Evolutionary conservation across 1,140 invertebrate species (phyloP).

Genomic region (Drosophila santomea): DNA sequence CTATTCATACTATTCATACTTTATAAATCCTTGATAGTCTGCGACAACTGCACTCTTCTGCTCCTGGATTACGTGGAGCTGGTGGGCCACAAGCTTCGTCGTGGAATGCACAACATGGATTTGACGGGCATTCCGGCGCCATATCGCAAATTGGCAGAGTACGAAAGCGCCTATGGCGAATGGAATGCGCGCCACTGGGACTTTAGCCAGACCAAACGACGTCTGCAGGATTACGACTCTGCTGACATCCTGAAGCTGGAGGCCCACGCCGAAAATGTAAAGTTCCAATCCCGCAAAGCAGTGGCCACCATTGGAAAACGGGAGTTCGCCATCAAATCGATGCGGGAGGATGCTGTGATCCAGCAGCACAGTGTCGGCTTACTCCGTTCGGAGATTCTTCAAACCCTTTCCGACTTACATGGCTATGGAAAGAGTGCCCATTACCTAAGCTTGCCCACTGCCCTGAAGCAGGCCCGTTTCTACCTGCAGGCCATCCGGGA

Average conservation of each 20-base stretch:
- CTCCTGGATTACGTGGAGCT: constrained; percentile 91
- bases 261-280: constrained; percentile 74
- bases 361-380: constrained; percentile 45
- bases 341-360: constrained; percentile 51
- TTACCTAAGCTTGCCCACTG: constrained; percentile 74
- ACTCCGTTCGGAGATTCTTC: constrained; percentile 47
- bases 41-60: constrained; percentile 95
- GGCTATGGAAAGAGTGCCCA: constrained; percentile 74
- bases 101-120: constrained; percentile 86
- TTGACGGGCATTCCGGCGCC: constrained; percentile 90
- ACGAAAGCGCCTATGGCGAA: constrained; percentile 74
- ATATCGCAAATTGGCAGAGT: constrained; percentile 87
- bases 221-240: constrained; percentile 66
- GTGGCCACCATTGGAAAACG: constrained; percentile 63
- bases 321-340: constrained; percentile 41
- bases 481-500: constrained; percentile 73
- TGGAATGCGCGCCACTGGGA: constrained; percentile 83
- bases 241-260: constrained; percentile 65
- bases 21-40: constrained; percentile 87
- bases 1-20: background rate
- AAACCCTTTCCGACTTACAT: constrained; percentile 60
- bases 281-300: constrained; percentile 72
- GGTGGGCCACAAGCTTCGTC: constrained; percentile 86
- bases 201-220: constrained; percentile 72
- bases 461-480: constrained; percentile 73